Conservation (phyloP, 2,888 invertebrate species). For the Xylocampa areola region DNA sequence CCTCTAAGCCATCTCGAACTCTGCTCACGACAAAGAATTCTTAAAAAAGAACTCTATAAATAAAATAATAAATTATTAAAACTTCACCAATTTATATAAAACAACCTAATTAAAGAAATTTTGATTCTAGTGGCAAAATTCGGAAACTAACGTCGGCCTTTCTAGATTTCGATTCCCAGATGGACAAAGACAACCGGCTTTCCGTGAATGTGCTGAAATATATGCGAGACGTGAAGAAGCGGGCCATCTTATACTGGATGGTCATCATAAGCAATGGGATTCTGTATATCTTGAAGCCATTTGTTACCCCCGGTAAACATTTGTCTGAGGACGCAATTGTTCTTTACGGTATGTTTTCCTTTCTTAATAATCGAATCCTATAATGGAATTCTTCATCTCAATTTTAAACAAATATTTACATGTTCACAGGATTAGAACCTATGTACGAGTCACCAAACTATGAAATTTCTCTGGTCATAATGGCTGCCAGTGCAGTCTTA, state of each 20-base stretch:
- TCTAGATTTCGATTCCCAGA: conserved; percentile 59
- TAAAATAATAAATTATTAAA: too few relatives aligned
- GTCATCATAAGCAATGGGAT: conserved; percentile 68
- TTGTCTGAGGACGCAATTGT: conserved; percentile 68
- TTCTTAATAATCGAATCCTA: background rate
- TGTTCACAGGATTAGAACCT: conserved; percentile 72
- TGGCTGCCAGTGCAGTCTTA: conserved; percentile 52
- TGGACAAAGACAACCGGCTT: conserved; percentile 64
- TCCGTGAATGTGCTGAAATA: conserved; percentile 60
- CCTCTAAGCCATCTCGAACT: too few relatives aligned
- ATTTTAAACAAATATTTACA: background rate
- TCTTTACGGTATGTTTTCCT: conserved; percentile 62
- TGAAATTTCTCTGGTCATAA: conserved; percentile 64
- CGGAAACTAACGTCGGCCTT: conserved; percentile 63
- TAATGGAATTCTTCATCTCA: too few relatives aligned
- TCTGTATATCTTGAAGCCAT: conserved; percentile 63
- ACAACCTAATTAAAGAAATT: too few relatives aligned
- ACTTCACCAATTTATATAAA: background rate
- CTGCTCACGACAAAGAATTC: too few relatives aligned
- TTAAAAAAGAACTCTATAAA: too few relatives aligned
- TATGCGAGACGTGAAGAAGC: conserved; percentile 68
- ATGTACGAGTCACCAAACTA: conserved; percentile 73
- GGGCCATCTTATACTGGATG: conserved; percentile 71
- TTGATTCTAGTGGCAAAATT: conserved; percentile 60
- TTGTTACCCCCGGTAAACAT: conserved; percentile 71